Percentiles rank a stretch among this genome's conserved stretches.
Conservation (phyloP, 2,797 vertebrate species). For the Gymnocypris eckloni region DNA sequence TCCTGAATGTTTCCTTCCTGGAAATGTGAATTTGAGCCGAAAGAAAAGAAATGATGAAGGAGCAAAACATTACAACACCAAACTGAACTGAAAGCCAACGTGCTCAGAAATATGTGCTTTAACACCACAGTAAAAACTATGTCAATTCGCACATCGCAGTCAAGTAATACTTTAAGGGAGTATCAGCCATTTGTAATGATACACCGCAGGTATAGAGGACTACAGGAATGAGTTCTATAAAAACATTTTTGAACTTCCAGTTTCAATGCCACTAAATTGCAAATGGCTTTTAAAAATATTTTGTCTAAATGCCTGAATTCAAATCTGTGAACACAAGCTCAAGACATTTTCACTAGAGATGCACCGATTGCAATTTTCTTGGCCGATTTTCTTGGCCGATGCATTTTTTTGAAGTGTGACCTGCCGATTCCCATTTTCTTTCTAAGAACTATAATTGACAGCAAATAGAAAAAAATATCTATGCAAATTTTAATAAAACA, state of each 20-base stretch:
- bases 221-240: neutral
- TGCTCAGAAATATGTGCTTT: neutral
- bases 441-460: too few species aligned
- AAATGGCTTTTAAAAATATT: neutral
- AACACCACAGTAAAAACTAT: neutral
- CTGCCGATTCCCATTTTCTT: too few species aligned
- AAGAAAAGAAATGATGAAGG: neutral
- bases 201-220: neutral
- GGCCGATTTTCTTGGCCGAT: too few species aligned
- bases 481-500: too few species aligned
- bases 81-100: neutral
- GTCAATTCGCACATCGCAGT: neutral
- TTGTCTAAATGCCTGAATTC: neutral
- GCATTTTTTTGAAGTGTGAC: too few species aligned
- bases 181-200: neutral
- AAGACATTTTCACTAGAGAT: too few species aligned
- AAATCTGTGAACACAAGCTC: neutral
- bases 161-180: neutral
- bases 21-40: neutral
- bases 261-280: neutral
- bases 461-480: too few species aligned
- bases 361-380: too few species aligned
- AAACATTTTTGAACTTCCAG: neutral
- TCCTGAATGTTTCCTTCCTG: neutral
- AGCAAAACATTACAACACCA: neutral